Evolutionary conservation across 2,113 vertebrate genomes (phyloP), one percentile per base, ranked within the genome.

Genomic region (Pseudopodoces humilis): DNA sequence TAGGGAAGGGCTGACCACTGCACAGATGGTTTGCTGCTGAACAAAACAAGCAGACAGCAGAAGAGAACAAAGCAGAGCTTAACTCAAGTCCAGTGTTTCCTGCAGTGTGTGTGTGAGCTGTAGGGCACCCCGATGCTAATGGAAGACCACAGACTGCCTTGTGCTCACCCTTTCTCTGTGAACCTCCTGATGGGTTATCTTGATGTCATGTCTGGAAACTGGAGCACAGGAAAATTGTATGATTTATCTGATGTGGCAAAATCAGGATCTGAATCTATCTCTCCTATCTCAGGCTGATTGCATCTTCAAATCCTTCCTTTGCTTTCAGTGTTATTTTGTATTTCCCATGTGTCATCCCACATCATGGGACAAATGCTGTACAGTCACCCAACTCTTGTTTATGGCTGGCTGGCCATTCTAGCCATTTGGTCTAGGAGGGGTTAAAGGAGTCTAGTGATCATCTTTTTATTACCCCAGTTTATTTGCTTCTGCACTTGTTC

Each of bases 141-240:
- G 49, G 28, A 31, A 64, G 59, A 35, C 17, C 0, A 0, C 10
- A 72, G 50, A 6, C 27, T 0, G 1, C 11, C 3, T 13, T 80
- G 33, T 76, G 67, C 41, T 76, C 37, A 31, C 7, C 3, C 4
- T 6, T 56, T 65, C 59, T 77, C 31, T 58, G 41, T 37, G 64
- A 74, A 62, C 5, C 7, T 65, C 15, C 12, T 49, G 35, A 5
- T 59, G 27, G 0, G 0, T 53, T 62, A 58, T 64, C 37, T 37
- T 49, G 53, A 37, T n/a, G 20, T 23, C 63, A 18, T 7, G 12
- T 39, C n/a, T 41, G 31, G 59, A 30, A 86, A 39, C 6, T 3
- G 7, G 15, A 92, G 46, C 22, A 23, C 28, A 65, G 55, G 11
- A 9, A 82, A 79, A 60, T 5, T 3, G 21, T 8, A 5, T 78